Evolutionary conservation across 2,113 vertebrate species (phyloP).

Genomic region (Gallinago paraguaiae): DNA sequence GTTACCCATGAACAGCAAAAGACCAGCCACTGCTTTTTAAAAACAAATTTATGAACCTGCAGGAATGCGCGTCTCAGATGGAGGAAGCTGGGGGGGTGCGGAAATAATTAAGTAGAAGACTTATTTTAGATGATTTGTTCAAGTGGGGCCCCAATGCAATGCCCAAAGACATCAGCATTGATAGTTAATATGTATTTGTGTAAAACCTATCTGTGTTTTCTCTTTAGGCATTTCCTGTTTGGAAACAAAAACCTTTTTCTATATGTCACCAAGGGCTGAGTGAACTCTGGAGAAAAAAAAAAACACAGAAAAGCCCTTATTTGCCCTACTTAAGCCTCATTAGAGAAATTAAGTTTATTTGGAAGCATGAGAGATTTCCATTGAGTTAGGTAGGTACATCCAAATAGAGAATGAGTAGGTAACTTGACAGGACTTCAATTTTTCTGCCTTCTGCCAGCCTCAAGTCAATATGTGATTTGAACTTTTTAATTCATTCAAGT

Average conservation of each 20-base stretch:
- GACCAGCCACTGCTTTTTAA: not conserved
- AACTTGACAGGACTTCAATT: not conserved
- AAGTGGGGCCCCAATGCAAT: not conserved
- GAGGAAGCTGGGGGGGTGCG: fast-evolving
- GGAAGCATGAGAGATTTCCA: not conserved
- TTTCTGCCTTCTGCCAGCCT: not conserved
- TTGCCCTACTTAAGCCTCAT: not conserved
- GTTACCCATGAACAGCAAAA: not conserved
- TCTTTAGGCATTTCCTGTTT: not conserved
- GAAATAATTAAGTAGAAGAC: not conserved
- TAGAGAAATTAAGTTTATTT: not conserved
- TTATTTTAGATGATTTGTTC: not conserved
- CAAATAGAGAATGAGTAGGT: not conserved
- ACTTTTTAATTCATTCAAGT: not conserved
- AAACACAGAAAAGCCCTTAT: not conserved
- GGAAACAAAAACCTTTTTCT: not conserved
- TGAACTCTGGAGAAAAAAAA: not conserved
- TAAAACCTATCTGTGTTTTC: not conserved
- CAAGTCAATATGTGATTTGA: not conserved
- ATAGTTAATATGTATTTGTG: not conserved
- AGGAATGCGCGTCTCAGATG: not conserved
- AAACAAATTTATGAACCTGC: not conserved
- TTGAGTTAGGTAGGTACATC: not conserved
- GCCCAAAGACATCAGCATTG: not conserved
- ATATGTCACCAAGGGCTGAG: not conserved